Base-by-base conservation (phyloP, 2,888 invertebrate genomes). In the Automeris io region DNA sequence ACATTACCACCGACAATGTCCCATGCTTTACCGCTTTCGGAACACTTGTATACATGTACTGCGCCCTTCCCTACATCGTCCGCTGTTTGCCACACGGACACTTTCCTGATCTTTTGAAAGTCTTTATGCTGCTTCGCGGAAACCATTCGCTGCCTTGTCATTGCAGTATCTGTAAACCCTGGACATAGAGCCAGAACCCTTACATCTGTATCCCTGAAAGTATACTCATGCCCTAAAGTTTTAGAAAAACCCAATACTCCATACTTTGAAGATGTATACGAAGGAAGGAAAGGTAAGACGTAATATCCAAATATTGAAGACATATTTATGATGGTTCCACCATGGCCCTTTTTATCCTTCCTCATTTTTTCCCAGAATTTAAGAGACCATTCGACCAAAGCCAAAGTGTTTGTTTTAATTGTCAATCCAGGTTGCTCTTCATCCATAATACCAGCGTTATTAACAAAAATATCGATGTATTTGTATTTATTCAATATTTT, bases 291-390 rank as follows among this genome's bases (percentile, higher is more conserved):
- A 18, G 78, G 74, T 29, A 77, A 59, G 0, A 85, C 67, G 43
- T 70, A 64, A 22, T 86, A 72, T 0, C 90, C 90, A 40, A 87
- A 80, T 8, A 88, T 80, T 1, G 91, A 90, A 1, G 90, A 77
- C 23, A 90, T 69, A 57, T 92, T 92, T 11, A 91, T 75, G 32
- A 91, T 83, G 2, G 86, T 80, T 2, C 91, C 91, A 2, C 91
- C 91, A 25, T 65, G 57, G 0, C 88, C 88, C 1, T 85, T 79
- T 18, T 75, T 78, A 45, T 87, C 77, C 35, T 65, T 80, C n/a
- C 88, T 75, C 86, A 90, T 85, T 56, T 86, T 74, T 37, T 89
- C 72, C 49, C 88, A 71, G 18, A 85, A 90, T 16, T 88, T 70
- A 13, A 85, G 58, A 0, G 79, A 76, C 42, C 87, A 71, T 29